phyloP scores from a whole-genome alignment of 2,797 vertebrate species.

The Picus viridis region DNA sequence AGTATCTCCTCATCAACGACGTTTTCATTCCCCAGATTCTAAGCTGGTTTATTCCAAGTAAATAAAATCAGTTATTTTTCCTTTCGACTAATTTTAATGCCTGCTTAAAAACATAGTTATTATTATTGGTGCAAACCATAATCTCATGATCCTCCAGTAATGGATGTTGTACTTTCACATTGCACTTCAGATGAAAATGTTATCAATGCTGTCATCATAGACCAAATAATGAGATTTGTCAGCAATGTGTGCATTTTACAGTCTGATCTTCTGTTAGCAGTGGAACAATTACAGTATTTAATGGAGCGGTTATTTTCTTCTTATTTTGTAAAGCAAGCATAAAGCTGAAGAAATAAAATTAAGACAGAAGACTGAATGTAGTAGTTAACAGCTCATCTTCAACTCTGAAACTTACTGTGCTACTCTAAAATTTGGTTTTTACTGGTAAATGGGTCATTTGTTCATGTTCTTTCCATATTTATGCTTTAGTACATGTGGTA shows the following conservation, averaged over 20 bases:
- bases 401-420: background rate
- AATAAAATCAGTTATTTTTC: background rate
- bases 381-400: background rate
- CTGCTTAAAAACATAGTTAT: background rate
- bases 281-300: background rate
- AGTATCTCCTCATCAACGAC: background rate
- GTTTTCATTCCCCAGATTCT: background rate
- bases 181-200: background rate
- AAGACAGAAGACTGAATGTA: background rate
- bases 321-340: background rate
- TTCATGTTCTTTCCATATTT: background rate
- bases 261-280: background rate
- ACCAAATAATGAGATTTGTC: background rate
- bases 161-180: background rate
- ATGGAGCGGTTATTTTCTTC: background rate
- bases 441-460: background rate
- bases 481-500: background rate
- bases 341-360: background rate
- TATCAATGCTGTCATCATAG: background rate
- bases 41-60: background rate
- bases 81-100: background rate
- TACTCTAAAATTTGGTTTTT: background rate
- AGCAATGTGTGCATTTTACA: rapidly evolving
- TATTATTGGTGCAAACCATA: background rate
- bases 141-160: background rate